Evolutionary conservation across 2,797 vertebrate species (phyloP), one percentile per base, ranked within the genome.

Genomic region (Sphaeramia orbicularis): DNA sequence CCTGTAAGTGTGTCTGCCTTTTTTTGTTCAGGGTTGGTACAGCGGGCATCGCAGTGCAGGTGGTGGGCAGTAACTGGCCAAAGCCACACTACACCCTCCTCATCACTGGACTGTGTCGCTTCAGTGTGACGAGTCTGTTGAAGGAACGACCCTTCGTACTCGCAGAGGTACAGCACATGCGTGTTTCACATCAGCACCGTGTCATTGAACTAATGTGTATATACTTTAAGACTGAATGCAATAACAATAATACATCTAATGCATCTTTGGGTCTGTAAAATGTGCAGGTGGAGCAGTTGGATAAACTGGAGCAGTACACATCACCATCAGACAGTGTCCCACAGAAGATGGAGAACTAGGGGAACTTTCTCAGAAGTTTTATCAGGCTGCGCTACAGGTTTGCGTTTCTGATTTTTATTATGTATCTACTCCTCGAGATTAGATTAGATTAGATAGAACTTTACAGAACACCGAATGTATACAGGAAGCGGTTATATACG

Each of bases 31-130:
- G 98, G 77, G 96, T 98, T 37, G 98, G 97, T 21, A 98, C 96
- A 0, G 98, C 97, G 0, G 98, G 96, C 0, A 84, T 99, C 65
- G 96, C 95, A 0, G 94, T 99, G 42, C 98, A 99, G 83, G 96
- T 99, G 13, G 97, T 98, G 54, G 98, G 98, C 18, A 99, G 98
- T 81, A 99, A 99, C 87, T 99, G 98, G 97, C 98, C 98, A 0
- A 99, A 98, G 80, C 97, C 98, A 0, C 98, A 99, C 89, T 99
- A 97, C 58, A 99, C 96, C 0, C 69, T 99, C 83, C 94, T 99
- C 81, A 94, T 99, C 59, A 99, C 97, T 0, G 98, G 98, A 35
- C 77, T 99, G 11, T 99, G 98, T 84, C 94, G 97, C 1, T 99
- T 99, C 71, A 95, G 95, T 36, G 94, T 98, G 43, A 72, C 92